Evolutionary conservation across 2,888 invertebrate genomes (phyloP), one percentile per base, ranked within the genome.

Genomic region (Digitonthophagus gazella): DNA sequence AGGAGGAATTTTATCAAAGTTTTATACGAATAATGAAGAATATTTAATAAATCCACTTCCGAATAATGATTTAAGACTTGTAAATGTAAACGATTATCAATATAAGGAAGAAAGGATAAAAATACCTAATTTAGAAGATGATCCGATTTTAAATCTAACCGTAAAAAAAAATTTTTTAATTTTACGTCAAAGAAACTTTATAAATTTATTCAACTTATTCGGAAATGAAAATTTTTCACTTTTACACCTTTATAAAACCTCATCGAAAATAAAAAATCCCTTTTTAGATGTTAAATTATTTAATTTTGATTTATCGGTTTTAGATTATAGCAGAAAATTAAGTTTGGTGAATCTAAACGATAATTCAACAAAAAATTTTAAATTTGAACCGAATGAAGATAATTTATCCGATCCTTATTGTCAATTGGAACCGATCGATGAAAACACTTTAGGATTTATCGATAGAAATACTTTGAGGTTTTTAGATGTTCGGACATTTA

Each of bases 1-100:
- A 8, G 72, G 72, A 65, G 72, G 72, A 65, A 28, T 67, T 58
- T 56, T 67, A 20, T 15, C 61, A 16, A n/a, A 61, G n/a, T 61
- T 61, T 16, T 18, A n/a, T 16, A 18, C 44, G 14, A 19, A 18
- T 5, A 44, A 28, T 5, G 64, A 15, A 14, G 64, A 64, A n/a
- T 61, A 19, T 18, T 20, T 61, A 18, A 5, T 61, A 3, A 18
- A n/a, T 18, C 61, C 61, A 11, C 18, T 61, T 18, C 18, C 16
- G 18, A 61, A 61, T 61, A 61, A 61, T 19, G n/a, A 61, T 5
- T 61, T 61, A 54, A 54, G 15, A 5, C 16, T 28, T 2, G 3
- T 65, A 11, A 2, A 14, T 3, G 11, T 65, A 54, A 54, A 65
- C 4, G 65, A 54, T 18, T 44, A 44, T 44, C 11, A 44, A 2